Evolutionary conservation across 2,797 vertebrate species (phyloP).

Genomic region (Enteromius afrohamiltoni): DNA sequence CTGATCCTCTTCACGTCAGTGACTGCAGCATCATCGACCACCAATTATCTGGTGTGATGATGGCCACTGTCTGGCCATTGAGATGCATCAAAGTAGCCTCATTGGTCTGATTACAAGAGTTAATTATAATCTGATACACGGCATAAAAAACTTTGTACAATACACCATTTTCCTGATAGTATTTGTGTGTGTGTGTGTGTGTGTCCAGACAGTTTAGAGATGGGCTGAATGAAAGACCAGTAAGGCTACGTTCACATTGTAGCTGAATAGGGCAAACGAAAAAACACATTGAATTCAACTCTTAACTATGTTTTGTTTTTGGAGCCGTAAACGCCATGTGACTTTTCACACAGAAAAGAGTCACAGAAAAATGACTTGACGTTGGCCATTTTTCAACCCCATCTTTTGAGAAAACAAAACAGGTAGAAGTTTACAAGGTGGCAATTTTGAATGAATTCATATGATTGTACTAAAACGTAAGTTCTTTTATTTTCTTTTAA

Average conservation of each 20-base stretch:
- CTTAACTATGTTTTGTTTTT: background rate
- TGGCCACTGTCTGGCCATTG: background rate
- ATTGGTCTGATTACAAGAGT: constrained; percentile 13
- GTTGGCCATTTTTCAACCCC: background rate
- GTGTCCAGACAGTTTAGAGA: constrained; percentile 8
- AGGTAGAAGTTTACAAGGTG: background rate
- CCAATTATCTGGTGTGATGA: constrained; percentile 14
- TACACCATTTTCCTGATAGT: constrained; percentile 52
- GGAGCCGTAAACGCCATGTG: background rate
- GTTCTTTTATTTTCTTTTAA: background rate
- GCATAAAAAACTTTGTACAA: constrained; percentile 67
- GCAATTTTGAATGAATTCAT: background rate
- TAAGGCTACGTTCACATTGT: constrained; percentile 21
- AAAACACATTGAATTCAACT: background rate
- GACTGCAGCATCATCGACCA: background rate
- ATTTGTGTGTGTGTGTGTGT: constrained; percentile 27
- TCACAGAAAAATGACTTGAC: background rate
- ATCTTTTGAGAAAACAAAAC: background rate
- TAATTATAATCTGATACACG: constrained; percentile 16
- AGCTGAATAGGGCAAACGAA: background rate
- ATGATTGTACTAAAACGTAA: background rate
- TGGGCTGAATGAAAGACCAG: constrained; percentile 20
- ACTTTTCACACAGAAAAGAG: background rate
- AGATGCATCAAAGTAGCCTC: constrained; percentile 15
- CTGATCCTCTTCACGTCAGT: background rate